Evolutionary conservation across 37 sponge, comb jelly and placozoan species (phyloP).

Genomic region (Geodia barretti): DNA sequence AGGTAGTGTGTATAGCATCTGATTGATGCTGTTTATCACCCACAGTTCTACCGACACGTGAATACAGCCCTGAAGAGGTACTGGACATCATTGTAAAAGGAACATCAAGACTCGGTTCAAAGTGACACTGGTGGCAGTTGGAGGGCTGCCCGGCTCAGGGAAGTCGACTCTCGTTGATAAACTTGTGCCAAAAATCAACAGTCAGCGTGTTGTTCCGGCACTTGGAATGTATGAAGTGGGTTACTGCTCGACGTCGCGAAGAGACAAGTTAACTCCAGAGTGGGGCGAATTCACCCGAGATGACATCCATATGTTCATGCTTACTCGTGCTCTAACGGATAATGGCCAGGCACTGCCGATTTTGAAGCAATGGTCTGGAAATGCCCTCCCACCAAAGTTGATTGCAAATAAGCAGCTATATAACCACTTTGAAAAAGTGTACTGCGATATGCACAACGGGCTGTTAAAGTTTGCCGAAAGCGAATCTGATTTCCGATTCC

Average conservation of each 20-base stretch:
- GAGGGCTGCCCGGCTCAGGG: neutral
- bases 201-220: neutral
- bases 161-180: neutral
- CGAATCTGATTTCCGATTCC: neutral
- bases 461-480: neutral
- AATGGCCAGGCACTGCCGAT: neutral
- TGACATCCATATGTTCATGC: neutral
- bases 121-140: neutral
- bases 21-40: too few relatives aligned
- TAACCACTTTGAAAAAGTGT: neutral
- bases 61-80: neutral
- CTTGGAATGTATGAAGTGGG: neutral
- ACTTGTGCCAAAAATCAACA: neutral
- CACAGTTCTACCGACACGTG: neutral
- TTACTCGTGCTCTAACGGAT: neutral
- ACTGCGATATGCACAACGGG: neutral
- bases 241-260: neutral
- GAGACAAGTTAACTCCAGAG: neutral
- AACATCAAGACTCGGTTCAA: neutral
- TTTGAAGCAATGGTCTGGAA: neutral
- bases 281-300: neutral
- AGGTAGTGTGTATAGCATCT: too few relatives aligned
- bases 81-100: neutral
- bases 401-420: neutral
- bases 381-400: neutral